phyloP scores from a whole-genome alignment of 2,113 vertebrate species.

The Forbesichthys papilliferus region DNA sequence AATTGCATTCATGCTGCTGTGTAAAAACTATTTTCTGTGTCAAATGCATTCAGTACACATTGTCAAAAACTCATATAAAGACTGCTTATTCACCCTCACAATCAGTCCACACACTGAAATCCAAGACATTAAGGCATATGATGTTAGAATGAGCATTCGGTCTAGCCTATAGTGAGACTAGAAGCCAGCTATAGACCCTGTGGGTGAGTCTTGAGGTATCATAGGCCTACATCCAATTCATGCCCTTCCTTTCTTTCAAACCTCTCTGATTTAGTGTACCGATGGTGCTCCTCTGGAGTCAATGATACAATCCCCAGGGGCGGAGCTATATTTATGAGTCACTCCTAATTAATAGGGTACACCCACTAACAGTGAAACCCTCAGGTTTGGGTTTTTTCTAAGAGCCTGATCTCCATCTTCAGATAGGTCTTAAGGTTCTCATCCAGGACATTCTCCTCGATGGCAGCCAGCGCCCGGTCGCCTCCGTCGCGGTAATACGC shows the following conservation, averaged over 20 bases:
- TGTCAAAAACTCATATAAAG: too few relatives aligned
- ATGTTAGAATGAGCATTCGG: too few relatives aligned
- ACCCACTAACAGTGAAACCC: background rate
- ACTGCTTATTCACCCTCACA: too few relatives aligned
- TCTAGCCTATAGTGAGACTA: too few relatives aligned
- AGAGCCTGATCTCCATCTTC: conserved; percentile 87
- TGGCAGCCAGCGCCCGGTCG: conserved; percentile 73
- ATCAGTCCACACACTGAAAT: too few relatives aligned
- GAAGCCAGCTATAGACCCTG: too few relatives aligned
- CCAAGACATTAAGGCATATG: too few relatives aligned
- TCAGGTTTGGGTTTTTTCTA: conserved; percentile 57
- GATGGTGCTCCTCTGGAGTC: background rate
- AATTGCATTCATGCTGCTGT: too few relatives aligned
- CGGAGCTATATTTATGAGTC: background rate
- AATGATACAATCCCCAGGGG: too few relatives aligned
- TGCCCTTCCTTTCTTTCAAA: background rate
- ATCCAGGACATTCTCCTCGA: conserved; percentile 84
- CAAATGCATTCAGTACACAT: too few relatives aligned
- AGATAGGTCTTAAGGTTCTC: conserved; percentile 90
- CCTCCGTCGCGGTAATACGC: conserved; percentile 79
- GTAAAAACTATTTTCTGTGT: too few relatives aligned
- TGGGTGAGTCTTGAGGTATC: too few relatives aligned
- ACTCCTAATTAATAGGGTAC: background rate
- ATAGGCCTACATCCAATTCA: background rate
- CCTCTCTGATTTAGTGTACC: background rate